Conservation (phyloP, 2,888 invertebrate genomes). For the Heliothis peltigera region DNA sequence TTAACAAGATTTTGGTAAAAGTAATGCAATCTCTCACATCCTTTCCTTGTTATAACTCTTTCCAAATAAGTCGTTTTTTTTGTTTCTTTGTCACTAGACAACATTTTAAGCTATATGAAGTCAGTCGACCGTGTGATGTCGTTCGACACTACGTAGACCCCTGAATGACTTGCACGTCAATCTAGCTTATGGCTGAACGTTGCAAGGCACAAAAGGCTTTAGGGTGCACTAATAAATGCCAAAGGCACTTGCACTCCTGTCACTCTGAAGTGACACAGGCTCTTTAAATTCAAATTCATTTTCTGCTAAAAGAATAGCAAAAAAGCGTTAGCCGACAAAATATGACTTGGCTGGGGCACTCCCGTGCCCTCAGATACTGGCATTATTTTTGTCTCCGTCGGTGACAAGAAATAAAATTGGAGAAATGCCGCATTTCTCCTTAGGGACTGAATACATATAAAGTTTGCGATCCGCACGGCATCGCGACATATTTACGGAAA, state of each 20-base stretch:
- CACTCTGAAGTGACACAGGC: slow-evolving; percentile 2
- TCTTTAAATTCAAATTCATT: slow-evolving; percentile 5
- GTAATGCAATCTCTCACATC: not conserved
- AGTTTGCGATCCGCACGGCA: slow-evolving; percentile 44
- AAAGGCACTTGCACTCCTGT: slow-evolving; percentile 13
- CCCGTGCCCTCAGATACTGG: too few relatives aligned
- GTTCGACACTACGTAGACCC: slow-evolving; percentile 22
- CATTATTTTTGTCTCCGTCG: slow-evolving; percentile 27
- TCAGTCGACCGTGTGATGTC: slow-evolving; percentile 29
- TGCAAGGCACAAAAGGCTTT: slow-evolving; percentile 25
- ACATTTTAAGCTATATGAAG: slow-evolving; percentile 16
- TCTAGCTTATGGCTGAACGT: slow-evolving; percentile 17
- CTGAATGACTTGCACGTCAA: slow-evolving; percentile 27
- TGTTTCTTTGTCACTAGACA: not conserved
- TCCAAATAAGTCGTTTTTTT: not conserved
- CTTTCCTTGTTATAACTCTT: not conserved
- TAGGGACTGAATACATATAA: slow-evolving; percentile 51
- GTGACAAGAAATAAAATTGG: slow-evolving; percentile 46
- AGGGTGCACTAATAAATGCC: slow-evolving; percentile 39
- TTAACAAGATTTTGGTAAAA: not conserved
- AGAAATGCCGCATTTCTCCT: slow-evolving; percentile 39
- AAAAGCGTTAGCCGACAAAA: slow-evolving; percentile 21
- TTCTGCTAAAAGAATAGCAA: slow-evolving; percentile 8
- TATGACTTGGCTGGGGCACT: too few relatives aligned
- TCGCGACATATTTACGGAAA: slow-evolving; percentile 51